These are phyloP conservation scores for Phocoena sinus DNA, from an alignment of 2,113 vertebrate species.

Conservation along the genomic window DNA sequence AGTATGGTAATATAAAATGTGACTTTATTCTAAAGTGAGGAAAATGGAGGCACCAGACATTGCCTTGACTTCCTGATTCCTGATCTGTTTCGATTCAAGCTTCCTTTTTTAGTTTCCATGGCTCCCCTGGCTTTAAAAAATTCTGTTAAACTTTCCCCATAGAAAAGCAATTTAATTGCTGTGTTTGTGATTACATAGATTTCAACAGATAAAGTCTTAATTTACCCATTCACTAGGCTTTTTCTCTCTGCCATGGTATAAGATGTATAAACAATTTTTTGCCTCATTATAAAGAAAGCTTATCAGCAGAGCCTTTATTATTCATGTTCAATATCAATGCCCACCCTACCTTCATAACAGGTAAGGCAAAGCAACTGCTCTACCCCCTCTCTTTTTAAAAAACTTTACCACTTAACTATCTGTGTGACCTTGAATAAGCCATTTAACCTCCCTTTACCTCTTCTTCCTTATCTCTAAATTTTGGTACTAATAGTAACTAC, in stretches of 20 bases:
- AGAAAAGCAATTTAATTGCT: background rate
- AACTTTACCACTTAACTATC: background rate
- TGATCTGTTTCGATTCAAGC: background rate
- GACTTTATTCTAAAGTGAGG: background rate
- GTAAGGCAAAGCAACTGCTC: background rate
- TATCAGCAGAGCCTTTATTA: background rate
- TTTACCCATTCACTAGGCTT: background rate
- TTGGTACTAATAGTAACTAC: background rate
- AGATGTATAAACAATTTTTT: background rate
- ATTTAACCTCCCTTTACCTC: background rate
- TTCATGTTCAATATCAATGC: background rate
- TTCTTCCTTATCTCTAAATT: slow-evolving; percentile 4
- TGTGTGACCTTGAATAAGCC: background rate
- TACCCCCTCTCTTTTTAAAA: background rate
- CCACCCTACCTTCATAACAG: background rate
- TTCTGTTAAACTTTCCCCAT: background rate
- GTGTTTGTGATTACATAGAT: background rate
- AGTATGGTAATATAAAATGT: background rate
- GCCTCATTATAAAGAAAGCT: background rate
- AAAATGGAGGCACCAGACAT: background rate
- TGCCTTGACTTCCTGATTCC: background rate
- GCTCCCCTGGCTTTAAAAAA: background rate
- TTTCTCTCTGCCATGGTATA: background rate
- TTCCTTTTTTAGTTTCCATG: background rate
- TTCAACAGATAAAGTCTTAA: background rate